These are phyloP conservation scores for Australoheros facetus DNA, from an alignment of 2,797 vertebrate species.

Conservation along the genomic window DNA sequence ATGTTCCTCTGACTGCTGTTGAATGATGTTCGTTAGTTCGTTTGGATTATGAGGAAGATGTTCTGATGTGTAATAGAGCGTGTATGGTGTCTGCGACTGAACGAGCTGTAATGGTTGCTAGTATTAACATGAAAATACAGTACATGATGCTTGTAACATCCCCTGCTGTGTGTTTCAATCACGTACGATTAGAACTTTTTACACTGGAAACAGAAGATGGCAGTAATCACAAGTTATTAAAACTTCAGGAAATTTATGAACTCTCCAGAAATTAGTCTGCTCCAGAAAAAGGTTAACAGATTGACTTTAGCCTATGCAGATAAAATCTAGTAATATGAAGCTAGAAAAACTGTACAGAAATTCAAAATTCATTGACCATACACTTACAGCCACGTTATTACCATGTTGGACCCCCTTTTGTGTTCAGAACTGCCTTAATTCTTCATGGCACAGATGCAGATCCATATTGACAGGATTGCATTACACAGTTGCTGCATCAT, in stretches of 20 bases:
- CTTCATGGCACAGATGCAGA: too few relatives aligned
- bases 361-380: too few relatives aligned
- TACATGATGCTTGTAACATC: constrained; percentile 65
- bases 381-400: too few relatives aligned
- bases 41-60: constrained; percentile 56
- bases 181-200: not conserved
- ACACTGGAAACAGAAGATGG: not conserved
- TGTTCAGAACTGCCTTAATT: too few relatives aligned
- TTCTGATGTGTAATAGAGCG: constrained; percentile 66
- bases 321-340: too few relatives aligned
- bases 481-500: too few relatives aligned
- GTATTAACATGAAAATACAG: constrained; percentile 76
- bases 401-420: too few relatives aligned
- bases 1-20: constrained; percentile 75
- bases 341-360: too few relatives aligned
- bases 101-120: constrained; percentile 75
- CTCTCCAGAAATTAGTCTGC: not conserved
- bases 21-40: constrained; percentile 67
- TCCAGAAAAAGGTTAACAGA: not conserved
- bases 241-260: not conserved
- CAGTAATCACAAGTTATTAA: not conserved
- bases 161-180: constrained; percentile 45
- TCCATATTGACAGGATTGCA: too few relatives aligned
- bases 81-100: constrained; percentile 68
- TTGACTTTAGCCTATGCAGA: too few relatives aligned